Base-by-base conservation (phyloP, 30 jellyfish, hydroid and myxozoan species). In the Rhopilema esculentum region DNA sequence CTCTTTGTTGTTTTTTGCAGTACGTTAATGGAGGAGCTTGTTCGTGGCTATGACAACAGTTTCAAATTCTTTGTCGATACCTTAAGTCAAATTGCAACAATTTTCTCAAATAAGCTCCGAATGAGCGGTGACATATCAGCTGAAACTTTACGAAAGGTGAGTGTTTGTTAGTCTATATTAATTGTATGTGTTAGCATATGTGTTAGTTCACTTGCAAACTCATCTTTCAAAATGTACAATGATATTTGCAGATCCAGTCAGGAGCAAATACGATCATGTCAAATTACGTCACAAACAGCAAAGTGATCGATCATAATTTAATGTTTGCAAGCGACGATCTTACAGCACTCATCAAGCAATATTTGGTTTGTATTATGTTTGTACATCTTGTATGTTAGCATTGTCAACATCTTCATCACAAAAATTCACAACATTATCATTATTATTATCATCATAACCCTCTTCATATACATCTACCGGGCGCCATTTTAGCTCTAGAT, bases 11-110 rank as follows among this genome's bases (percentile, higher is more conserved):
- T n/a, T n/a, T n/a, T 51, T 20, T 32, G 19, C 75, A 84, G 92
- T 25, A 70, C 78, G 27, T 33, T 72, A 57, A 27, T 84, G 4
- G 87, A 84, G 18, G 63, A 49, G 57, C 65, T 84, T 53, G 24
- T 84, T 63, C 75, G 32, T 48, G 92, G 84, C 57, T 48, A 84
- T 76, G 87, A 84, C 53, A 72, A 29, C 19, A 84, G 92, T 57
- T 70, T 84, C 81, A 18, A 25, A 49, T 84, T 69, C 32, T 70
- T 84, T 18, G 75, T 84, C 25, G 72, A 50, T 15, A 65, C 87
- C 63, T 72, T 84, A 24, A 1, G 57, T 2, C 92, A 84, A 27
- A 73, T 77, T 16, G 40, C 64, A 23, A 19, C 27, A 19, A 24
- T 53, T 31, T 48, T 70, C 40, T 53, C 87, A 8, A 75, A 68